A percentile compares a stretch with the other conserved stretches of the same genome.
Conservation (phyloP, 2,113 vertebrate species). For the Malurus cyaneus region DNA sequence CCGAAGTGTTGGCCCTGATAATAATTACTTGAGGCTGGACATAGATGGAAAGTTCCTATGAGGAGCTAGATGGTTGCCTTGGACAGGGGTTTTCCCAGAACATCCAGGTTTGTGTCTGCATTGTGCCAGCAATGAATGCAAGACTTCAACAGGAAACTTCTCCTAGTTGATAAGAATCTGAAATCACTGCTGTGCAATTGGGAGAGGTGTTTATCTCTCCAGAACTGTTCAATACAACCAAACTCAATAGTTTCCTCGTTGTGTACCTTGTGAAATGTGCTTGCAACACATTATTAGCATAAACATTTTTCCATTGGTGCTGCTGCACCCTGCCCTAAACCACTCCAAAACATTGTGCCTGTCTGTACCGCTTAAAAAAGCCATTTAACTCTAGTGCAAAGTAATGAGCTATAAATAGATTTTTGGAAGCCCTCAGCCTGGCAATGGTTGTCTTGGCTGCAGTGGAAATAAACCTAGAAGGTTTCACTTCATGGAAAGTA, state of each 20-base stretch:
- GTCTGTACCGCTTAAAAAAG: not conserved
- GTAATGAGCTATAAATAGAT: not conserved
- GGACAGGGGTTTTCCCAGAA: not conserved
- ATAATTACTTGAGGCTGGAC: not conserved
- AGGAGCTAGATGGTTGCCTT: not conserved
- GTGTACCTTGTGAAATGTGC: not conserved
- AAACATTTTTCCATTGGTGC: not conserved
- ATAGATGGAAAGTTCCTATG: not conserved
- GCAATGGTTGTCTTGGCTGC: not conserved
- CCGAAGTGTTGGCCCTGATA: not conserved
- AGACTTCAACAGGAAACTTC: not conserved
- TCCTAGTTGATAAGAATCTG: not conserved
- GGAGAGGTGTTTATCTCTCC: not conserved
- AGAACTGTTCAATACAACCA: not conserved
- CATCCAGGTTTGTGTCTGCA: not conserved
- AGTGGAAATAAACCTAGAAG: not conserved
- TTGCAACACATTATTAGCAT: not conserved
- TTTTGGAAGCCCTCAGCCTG: not conserved
- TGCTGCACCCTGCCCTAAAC: not conserved
- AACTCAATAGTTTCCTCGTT: not conserved
- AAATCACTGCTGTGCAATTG: not conserved
- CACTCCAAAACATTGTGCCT: not conserved
- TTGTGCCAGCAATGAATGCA: not conserved
- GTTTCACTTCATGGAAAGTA: not conserved
- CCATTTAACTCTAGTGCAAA: not conserved